Evolutionary conservation across 2,113 vertebrate genomes (phyloP).

Genomic region (Oryzias javanicus): DNA sequence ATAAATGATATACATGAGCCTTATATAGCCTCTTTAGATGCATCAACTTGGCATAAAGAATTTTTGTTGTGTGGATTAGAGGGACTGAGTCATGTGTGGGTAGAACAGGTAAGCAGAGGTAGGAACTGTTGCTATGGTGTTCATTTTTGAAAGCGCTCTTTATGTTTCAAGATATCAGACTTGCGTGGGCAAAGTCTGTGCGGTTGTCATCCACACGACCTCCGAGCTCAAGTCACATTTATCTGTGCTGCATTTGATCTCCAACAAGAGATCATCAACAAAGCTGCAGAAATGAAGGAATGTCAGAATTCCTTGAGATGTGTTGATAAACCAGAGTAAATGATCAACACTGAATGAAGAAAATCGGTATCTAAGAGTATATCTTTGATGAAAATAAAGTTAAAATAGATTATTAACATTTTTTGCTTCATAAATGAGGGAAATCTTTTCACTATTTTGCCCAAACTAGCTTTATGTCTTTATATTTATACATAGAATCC

Average conservation of each 20-base stretch:
- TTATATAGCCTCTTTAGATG: neutral
- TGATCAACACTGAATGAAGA: neutral
- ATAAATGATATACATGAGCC: no score
- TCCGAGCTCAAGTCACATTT: slow-evolving; percentile 46
- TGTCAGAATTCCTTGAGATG: slow-evolving; percentile 7
- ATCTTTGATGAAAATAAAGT: neutral
- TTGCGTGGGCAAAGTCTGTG: slow-evolving; percentile 58
- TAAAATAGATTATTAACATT: neutral
- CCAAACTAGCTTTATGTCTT: no score
- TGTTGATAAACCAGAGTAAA: neutral
- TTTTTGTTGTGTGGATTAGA: slow-evolving; percentile 52
- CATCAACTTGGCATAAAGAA: slow-evolving; percentile 35
- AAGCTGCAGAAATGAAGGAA: slow-evolving; percentile 22
- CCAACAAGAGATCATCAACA: slow-evolving; percentile 40
- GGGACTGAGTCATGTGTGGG: slow-evolving; percentile 65
- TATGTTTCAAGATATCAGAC: slow-evolving; percentile 65
- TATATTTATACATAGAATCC: no score
- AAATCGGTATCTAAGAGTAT: neutral
- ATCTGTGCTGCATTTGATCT: slow-evolving; percentile 42
- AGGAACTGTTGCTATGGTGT: slow-evolving; percentile 68
- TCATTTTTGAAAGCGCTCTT: slow-evolving; percentile 62
- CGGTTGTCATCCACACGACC: slow-evolving; percentile 59
- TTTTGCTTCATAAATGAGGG: no score
- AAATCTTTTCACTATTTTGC: no score
- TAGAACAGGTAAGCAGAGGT: slow-evolving; percentile 59